phyloP scores from a whole-genome alignment of 2,113 vertebrate genomes.

The Misgurnus anguillicaudatus region DNA sequence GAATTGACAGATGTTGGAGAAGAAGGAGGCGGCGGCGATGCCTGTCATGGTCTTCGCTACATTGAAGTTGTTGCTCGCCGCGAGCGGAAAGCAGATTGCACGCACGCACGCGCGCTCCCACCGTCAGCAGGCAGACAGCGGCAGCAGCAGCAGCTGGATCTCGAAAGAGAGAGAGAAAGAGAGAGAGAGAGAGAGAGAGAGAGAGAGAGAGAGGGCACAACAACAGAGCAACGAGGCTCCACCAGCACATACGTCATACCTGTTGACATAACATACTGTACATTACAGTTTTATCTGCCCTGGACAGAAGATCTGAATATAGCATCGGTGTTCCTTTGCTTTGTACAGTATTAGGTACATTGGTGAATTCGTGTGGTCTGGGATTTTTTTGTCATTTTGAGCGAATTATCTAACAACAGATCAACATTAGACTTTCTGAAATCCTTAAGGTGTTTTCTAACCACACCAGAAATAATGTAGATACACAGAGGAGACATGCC shows the following conservation, averaged over 20 bases:
- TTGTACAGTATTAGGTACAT: no score
- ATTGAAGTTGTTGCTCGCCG: constrained; percentile 70
- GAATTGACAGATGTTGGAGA: constrained; percentile 93
- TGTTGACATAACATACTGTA: constrained; percentile 17
- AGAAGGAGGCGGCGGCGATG: constrained; percentile 96
- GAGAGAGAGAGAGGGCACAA: background rate
- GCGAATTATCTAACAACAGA: no score
- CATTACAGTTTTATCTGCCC: background rate
- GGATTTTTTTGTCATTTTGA: no score
- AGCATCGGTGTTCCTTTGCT: no score
- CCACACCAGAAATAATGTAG: no score
- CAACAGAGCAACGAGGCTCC: constrained; percentile 17
- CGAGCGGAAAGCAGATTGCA: constrained; percentile 64
- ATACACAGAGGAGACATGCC: no score
- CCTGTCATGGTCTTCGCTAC: constrained; percentile 86
- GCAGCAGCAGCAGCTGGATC: constrained; percentile 74
- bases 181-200: constrained; percentile 57
- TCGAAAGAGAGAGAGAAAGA: constrained; percentile 54
- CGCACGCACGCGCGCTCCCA: constrained; percentile 56
- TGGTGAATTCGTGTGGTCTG: no score
- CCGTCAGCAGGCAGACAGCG: constrained; percentile 69
- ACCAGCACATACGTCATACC: constrained; percentile 41
- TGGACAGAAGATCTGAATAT: no score
- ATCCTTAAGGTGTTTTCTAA: no score
- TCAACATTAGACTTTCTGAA: no score